These are phyloP conservation scores for Agrotis clavis DNA, from an alignment of 2,888 invertebrate species.

Conservation along the genomic window DNA sequence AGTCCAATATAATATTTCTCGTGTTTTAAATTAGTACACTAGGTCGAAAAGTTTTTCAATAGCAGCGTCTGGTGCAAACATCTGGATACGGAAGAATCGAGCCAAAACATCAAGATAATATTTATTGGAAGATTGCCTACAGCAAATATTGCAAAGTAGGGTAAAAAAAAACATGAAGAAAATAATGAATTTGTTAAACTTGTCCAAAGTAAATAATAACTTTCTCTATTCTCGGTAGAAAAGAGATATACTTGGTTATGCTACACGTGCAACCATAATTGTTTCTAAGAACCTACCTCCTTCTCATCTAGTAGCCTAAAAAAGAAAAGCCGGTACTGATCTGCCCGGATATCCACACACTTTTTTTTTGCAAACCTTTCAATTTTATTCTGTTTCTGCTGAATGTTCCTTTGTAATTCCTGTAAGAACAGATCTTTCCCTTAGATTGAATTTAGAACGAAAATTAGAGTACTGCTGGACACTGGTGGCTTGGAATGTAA, in stretches of 20 bases:
- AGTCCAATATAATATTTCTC: conserved; percentile 43
- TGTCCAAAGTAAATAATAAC: too few species aligned
- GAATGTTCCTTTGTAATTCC: conserved; percentile 37
- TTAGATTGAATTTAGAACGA: conserved; percentile 51
- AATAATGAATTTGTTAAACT: background rate
- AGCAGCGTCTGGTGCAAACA: conserved; percentile 53
- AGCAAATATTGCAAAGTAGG: background rate
- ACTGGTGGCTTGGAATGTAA: background rate
- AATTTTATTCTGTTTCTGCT: conserved; percentile 45
- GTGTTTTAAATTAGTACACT: conserved; percentile 42
- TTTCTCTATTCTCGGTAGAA: too few species aligned
- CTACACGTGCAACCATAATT: too few species aligned
- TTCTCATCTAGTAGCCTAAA: background rate
- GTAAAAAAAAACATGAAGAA: background rate
- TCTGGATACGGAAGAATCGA: conserved; percentile 34
- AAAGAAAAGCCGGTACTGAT: conserved; percentile 6
- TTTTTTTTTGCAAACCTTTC: conserved; percentile 29
- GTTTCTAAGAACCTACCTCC: background rate
- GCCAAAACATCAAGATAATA: conserved; percentile 42
- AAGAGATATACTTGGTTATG: too few species aligned
- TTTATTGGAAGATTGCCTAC: conserved; percentile 33
- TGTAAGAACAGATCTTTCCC: conserved; percentile 37
- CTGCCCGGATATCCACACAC: conserved; percentile 1
- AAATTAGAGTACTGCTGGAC: conserved; percentile 38
- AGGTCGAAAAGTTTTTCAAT: conserved; percentile 60